A percentile compares a stretch with the other conserved stretches of the same genome.
These are phyloP conservation scores for Halocynthia roretzi DNA, from an alignment of 23 tunicate genomes.

Conservation along the genomic window DNA sequence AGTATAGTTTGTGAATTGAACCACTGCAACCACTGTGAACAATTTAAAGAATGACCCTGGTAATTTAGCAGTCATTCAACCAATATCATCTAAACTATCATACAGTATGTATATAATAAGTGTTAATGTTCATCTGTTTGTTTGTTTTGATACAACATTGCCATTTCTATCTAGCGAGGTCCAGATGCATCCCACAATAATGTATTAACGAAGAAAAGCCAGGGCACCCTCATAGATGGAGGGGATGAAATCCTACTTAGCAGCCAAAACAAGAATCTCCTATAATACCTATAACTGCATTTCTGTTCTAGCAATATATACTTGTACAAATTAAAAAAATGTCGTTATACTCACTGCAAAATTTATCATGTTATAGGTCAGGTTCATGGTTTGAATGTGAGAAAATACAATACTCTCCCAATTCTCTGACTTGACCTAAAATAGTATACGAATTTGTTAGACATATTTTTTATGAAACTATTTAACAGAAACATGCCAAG, in stretches of 20 bases:
- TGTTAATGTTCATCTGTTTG: too few species aligned
- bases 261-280: too few species aligned
- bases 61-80: too few species aligned
- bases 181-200: not conserved
- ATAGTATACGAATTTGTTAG: not conserved
- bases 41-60: too few species aligned
- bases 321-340: not conserved
- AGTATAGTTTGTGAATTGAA: conserved; percentile 69
- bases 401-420: conserved; percentile 62
- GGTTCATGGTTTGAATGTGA: conserved; percentile 88
- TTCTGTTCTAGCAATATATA: too few species aligned
- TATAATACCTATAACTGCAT: too few species aligned
- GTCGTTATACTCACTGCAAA: conserved; percentile 42
- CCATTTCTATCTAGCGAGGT: too few species aligned
- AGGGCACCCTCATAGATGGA: not conserved
- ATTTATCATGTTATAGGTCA: conserved; percentile 79
- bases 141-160: too few species aligned
- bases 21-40: conserved; percentile 38
- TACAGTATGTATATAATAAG: too few species aligned
- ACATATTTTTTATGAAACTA: too few species aligned
- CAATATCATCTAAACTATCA: too few species aligned
- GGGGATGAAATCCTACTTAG: not conserved
- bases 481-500: not conserved
- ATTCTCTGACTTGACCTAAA: conserved; percentile 64
- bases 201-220: not conserved